Evolutionary conservation across 1,140 invertebrate genomes (phyloP).

Genomic region (Brachionus rubens): DNA sequence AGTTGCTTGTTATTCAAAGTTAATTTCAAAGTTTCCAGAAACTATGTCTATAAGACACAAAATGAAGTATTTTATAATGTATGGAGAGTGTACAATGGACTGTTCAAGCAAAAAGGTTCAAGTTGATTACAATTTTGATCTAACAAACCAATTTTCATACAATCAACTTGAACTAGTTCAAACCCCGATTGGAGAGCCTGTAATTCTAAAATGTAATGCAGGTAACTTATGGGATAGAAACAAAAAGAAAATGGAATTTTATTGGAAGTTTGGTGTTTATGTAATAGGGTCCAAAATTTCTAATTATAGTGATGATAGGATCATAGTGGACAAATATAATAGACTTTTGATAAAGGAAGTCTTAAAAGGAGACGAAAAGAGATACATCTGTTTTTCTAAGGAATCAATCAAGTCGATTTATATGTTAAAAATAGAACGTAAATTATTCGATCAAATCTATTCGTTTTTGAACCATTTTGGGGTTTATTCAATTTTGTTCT

Average conservation of each 20-base stretch:
- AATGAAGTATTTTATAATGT: not conserved
- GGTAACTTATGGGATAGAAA: too few species aligned
- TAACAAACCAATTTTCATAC: slow-evolving; percentile 2
- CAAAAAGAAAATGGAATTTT: not conserved
- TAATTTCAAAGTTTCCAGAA: not conserved
- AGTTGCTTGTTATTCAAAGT: not conserved
- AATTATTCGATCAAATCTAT: not conserved
- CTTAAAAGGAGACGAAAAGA: not conserved
- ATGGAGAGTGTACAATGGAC: not conserved
- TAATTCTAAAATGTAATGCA: not conserved
- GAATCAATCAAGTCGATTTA: not conserved
- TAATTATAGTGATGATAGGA: not conserved
- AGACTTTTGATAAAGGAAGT: not conserved
- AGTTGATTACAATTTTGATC: not conserved
- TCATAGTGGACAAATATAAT: not conserved
- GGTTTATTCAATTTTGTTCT: not conserved
- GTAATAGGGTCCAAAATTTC: not conserved
- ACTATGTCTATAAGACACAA: not conserved
- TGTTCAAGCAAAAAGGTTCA: not conserved
- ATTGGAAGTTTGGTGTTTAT: not conserved
- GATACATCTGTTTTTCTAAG: not conserved
- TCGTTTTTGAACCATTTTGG: not conserved
- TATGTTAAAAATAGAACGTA: not conserved
- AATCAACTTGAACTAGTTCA: not conserved
- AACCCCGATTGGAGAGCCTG: not conserved